A percentile compares a stretch with the other conserved stretches of the same genome.
Evolutionary conservation across 2,888 invertebrate species (phyloP).

Genomic region (Cistogaster globosa): DNA sequence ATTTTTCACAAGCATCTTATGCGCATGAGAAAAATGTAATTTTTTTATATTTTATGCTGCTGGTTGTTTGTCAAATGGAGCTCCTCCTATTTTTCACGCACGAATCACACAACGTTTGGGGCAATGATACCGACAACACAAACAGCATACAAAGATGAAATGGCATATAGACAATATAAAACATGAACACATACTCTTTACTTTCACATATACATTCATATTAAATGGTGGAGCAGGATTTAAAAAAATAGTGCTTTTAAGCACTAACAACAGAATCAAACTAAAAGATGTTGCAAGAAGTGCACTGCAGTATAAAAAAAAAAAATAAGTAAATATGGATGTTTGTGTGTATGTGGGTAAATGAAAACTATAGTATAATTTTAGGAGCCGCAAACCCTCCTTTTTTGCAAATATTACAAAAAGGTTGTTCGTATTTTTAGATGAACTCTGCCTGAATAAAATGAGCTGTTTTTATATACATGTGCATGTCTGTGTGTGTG

Average conservation of each 20-base stretch:
- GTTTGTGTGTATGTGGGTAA: constrained; percentile 3
- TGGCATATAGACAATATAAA: constrained; percentile 39
- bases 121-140: constrained; percentile 25
- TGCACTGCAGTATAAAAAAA: constrained; percentile 34
- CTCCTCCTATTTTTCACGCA: constrained; percentile 81
- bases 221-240: constrained; percentile 4
- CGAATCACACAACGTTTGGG: constrained; percentile 77
- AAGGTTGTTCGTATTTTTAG: neutral
- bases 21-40: constrained; percentile 69
- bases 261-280: constrained; percentile 20
- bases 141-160: constrained; percentile 45
- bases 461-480: constrained; percentile 28
- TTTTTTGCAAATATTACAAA: constrained; percentile 43
- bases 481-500: neutral
- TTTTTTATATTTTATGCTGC: constrained; percentile 22
- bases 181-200: constrained; percentile 3
- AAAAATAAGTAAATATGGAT: neutral
- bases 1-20: constrained; percentile 63
- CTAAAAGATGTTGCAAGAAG: constrained; percentile 49
- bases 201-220: neutral
- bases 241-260: neutral
- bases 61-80: constrained; percentile 72
- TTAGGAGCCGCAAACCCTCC: constrained; percentile 57
- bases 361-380: constrained; percentile 44
- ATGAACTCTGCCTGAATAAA: constrained; percentile 12